Evolutionary conservation across 2,888 invertebrate species (phyloP), one percentile per base, ranked within the genome.

Genomic region (Amiota mariae): DNA sequence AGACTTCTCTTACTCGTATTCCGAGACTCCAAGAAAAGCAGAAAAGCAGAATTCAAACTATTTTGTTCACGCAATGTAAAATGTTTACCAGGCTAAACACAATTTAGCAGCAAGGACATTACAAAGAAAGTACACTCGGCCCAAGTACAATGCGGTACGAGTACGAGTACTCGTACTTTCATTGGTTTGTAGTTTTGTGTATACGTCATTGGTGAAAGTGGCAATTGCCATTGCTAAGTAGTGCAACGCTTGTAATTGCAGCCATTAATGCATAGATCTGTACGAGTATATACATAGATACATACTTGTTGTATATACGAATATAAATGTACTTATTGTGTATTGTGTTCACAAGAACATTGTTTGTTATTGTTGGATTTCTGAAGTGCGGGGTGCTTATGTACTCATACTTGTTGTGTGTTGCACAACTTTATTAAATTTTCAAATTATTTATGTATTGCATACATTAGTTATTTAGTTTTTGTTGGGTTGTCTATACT

Each of bases 1-100:
- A 51, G 67, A 68, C 67, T 68, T 24, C 54, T 36, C 36, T 36
- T 36, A 36, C 54, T 36, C 36, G 2, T 36, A 36, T 36, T 36
- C 8, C 36, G 36, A 36, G 36, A 36, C 36, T 36, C 36, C 36
- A 36, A 36, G 36, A 36, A 2, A 36, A 2, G 54, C 54, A 54
- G 36, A 24, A 36, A 8, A 36, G 63, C 63, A 36, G 12, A 54
- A 54, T 9, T 36, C 84, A 83, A 83, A 83, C 86, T 86, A 83
- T 83, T 83, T 83, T 86, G 85, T 83, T 83, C 85, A 82, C 82
- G 82, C 82, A 82, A 85, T 82, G 84, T 73, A 81, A 82, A 82
- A 84, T 84, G 84, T 79, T 80, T 82, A n/a, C 51, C 63, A 68
- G 3, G 11, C 63, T n/a, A 54, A n/a, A n/a, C 18, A 51, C 12